These are phyloP conservation scores for Zaprionus nigranus DNA, from an alignment of 1,140 invertebrate species.

Conservation along the genomic window DNA sequence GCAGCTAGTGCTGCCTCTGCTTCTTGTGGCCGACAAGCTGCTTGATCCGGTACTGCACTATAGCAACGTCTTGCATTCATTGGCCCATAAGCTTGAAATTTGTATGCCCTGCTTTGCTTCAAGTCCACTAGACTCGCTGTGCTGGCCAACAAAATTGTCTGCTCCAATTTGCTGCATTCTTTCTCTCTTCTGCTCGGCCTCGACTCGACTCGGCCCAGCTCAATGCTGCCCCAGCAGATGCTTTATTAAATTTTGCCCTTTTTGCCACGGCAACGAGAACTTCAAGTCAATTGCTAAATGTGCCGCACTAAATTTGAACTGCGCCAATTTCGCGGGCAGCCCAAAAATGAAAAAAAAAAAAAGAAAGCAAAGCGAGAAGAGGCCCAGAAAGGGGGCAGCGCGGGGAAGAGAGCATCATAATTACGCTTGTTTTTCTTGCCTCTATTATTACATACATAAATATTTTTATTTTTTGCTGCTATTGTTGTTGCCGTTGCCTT, in stretches of 20 bases:
- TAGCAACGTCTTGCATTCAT: slow-evolving; percentile 77
- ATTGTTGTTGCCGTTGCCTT: background rate
- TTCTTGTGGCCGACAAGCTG: slow-evolving; percentile 38
- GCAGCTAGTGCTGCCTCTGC: slow-evolving; percentile 19
- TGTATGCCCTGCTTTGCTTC: slow-evolving; percentile 59
- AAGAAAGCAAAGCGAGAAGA: slow-evolving; percentile 23
- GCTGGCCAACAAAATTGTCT: slow-evolving; percentile 53
- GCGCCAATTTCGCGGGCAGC: slow-evolving; percentile 58
- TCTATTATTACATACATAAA: slow-evolving; percentile 67
- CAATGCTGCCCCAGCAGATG: slow-evolving; percentile 19
- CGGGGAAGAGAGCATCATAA: slow-evolving; percentile 58
- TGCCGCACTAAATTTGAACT: slow-evolving; percentile 63
- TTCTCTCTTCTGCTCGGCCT: background rate
- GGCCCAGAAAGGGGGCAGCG: background rate
- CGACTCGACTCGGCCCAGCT: background rate
- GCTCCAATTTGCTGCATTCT: slow-evolving; percentile 68
- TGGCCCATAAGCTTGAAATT: slow-evolving; percentile 76
- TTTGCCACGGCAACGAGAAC: slow-evolving; percentile 39
- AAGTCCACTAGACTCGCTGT: slow-evolving; percentile 52
- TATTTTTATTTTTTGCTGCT: slow-evolving; percentile 49
- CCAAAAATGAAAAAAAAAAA: background rate
- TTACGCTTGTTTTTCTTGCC: slow-evolving; percentile 73
- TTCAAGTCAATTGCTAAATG: slow-evolving; percentile 72
- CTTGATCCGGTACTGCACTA: slow-evolving; percentile 23
- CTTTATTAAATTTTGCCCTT: slow-evolving; percentile 64